These are phyloP conservation scores for Aphelenchoides fujianensis DNA, from an alignment of 1,140 invertebrate species.

Conservation along the genomic window DNA sequence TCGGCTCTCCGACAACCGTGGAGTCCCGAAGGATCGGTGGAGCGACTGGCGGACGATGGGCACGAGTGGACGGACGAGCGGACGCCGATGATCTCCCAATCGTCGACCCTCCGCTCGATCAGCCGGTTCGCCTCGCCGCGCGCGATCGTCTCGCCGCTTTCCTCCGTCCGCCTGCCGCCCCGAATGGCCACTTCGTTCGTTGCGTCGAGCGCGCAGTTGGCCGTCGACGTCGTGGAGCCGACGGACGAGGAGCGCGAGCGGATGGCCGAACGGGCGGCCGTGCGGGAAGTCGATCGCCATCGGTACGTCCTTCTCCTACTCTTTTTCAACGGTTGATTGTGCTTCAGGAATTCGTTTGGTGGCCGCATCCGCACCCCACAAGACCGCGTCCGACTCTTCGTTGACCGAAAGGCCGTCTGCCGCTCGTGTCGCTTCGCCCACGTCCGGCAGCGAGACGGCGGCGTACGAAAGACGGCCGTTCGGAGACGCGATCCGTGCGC, in stretches of 20 bases:
- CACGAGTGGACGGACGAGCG: constrained; percentile 2
- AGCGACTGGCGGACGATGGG: neutral
- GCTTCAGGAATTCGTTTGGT: neutral
- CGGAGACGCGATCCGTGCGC: neutral
- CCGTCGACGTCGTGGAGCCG: too few relatives aligned
- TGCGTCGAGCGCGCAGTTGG: neutral
- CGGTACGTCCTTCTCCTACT: too few relatives aligned
- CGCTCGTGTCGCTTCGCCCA: constrained; percentile 1
- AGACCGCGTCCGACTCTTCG: neutral
- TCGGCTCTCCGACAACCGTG: too few relatives aligned
- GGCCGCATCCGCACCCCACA: neutral
- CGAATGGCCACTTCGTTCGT: neutral
- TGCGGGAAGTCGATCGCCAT: too few relatives aligned
- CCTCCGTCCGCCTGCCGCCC: neutral
- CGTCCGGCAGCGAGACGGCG: neutral
- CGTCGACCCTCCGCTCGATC: constrained; percentile 14
- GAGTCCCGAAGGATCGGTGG: constrained; percentile 9
- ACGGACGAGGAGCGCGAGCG: too few relatives aligned
- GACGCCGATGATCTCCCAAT: neutral
- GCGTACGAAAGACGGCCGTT: neutral
- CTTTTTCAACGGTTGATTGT: too few relatives aligned
- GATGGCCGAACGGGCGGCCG: too few relatives aligned
- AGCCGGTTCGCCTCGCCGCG: too few relatives aligned
- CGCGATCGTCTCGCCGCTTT: constrained; percentile 12
- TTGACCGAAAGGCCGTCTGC: neutral